Evolutionary conservation across 2,888 invertebrate species (phyloP), one percentile per base, ranked within the genome.

Genomic region (Dryococelus australis): DNA sequence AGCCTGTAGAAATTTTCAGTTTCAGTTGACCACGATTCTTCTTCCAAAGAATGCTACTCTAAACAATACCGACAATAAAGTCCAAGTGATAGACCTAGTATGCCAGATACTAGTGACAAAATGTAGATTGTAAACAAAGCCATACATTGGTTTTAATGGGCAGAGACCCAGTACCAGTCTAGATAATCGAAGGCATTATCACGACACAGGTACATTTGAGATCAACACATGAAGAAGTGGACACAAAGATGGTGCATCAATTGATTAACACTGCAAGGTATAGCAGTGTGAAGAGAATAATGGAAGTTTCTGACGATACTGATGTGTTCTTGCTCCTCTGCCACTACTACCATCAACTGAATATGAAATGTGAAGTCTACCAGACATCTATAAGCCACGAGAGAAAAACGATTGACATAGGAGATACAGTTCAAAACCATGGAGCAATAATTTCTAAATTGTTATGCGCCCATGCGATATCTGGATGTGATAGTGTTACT

Each of bases 281-380:
- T 47, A 12, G 12, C 47, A 65, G 16, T 65, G 65, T 65, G 65
- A 65, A 65, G 65, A 65, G 65, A 51, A 65, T 65, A 16, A 65
- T 65, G 10, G 65, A 12, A 65, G 65, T 65, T 65, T 65, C 65
- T 65, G 65, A 65, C 16, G 65, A 65, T 65, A 65, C 65, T 20
- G 65, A 65, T 20, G 65, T 65, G 65, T 65, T 65, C 65, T 16
- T 65, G 65, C 65, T 65, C 65, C 65, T 65, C 65, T 65, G 65
- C 24, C 24, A 65, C n/a, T n/a, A n/a, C n/a, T n/a, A n/a, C n/a
- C n/a, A n/a, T n/a, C n/a, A n/a, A n/a, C n/a, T n/a, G n/a, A 65
- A 47, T 47, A 65, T 65, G 65, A 65, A 8, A 65, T 65, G 65
- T 16, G 20, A 65, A 65, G 65, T 65, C 65, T 65, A 65, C 65